Evolutionary conservation across 2,113 vertebrate species (phyloP), one percentile per base, ranked within the genome.

Genomic region (Zonotrichia leucophrys): DNA sequence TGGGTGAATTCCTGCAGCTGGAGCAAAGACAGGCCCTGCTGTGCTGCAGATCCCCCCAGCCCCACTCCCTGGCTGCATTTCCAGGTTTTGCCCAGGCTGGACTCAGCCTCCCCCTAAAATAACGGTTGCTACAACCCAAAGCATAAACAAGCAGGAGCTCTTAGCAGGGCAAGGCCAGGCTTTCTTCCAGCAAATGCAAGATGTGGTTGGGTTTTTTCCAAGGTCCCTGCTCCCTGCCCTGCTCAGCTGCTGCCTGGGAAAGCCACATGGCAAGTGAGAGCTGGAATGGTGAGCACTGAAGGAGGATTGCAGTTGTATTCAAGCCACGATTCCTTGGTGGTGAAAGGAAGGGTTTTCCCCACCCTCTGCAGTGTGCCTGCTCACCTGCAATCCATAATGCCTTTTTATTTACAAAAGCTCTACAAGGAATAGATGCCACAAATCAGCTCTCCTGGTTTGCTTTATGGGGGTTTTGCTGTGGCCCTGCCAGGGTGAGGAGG

Each of bases 61-160:
- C 56, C 22, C 2, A 1, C 41, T 91, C 30, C 63, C 1, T 1
- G 78, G 69, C 49, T 78, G 83, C 10, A 4, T 27, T 11, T 2
- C 18, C 18, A 12, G 59, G 55, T 66, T 81, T 67, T 70, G 23
- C 77, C 62, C 67, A 15, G 44, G 44, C 84, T 20, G 11, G 46
- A 37, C 79, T 20, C 2, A 0, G 79, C 76, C 68, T 76, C 41
- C 56, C 64, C 50, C 21, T 42, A 42, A 85, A 77, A 49, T 49
- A 83, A 53, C 5, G 25, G 92, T 90, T 94, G 79, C 86, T 86
- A 83, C 75, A 90, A 88, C 60, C 75, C 7, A 1, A 20, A 80
- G 31, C 27, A 62, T 78, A 94, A 95, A 92, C 90, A 96, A 82
- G 81, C 35, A 23, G 87, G 28, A 87, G 82, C 78, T 94, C 72